Conservation (phyloP, 2,113 vertebrate genomes). For the Eolophus roseicapilla region DNA sequence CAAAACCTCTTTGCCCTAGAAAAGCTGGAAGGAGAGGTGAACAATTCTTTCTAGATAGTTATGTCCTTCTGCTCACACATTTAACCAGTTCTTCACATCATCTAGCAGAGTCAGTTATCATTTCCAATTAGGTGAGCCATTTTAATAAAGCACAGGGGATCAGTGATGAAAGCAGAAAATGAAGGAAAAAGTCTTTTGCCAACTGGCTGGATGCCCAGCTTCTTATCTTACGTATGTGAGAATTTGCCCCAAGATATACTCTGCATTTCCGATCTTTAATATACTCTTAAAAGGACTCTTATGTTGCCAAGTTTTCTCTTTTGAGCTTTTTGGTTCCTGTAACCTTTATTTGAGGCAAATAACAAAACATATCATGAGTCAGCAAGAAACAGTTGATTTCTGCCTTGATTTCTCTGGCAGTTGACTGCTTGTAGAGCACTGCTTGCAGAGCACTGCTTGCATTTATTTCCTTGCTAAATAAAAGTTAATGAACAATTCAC, state of each 20-base stretch:
- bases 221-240: background rate
- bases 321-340: background rate
- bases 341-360: background rate
- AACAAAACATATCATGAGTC: background rate
- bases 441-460: background rate
- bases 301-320: background rate
- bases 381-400: background rate
- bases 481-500: background rate
- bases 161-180: background rate
- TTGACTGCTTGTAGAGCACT: background rate
- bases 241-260: background rate
- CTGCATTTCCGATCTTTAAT: background rate
- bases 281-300: background rate
- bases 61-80: background rate
- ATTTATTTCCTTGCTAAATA: background rate
- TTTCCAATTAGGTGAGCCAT: background rate
- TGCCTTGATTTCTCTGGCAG: background rate
- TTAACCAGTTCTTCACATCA: background rate
- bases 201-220: background rate
- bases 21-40: background rate
- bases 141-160: background rate
- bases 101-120: background rate
- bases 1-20: background rate
- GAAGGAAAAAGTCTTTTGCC: background rate
- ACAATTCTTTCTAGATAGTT: background rate